A percentile compares a stretch with the other conserved stretches of the same genome.
Conservation (phyloP, 2,113 vertebrate species). For the Pogonocichla stellata region DNA sequence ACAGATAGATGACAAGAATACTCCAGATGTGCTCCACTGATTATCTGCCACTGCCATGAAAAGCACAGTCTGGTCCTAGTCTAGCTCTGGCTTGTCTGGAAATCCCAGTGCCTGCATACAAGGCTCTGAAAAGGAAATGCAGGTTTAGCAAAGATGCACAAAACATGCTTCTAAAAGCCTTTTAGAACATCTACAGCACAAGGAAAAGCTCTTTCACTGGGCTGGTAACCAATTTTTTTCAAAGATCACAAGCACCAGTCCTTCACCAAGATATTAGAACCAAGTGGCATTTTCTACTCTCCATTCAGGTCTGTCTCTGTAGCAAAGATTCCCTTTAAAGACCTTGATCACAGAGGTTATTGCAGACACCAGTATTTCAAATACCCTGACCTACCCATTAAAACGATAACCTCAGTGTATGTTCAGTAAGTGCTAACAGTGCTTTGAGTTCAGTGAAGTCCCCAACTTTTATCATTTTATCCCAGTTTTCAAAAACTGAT, state of each 20-base stretch:
- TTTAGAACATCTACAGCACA: neutral
- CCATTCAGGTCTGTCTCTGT: neutral
- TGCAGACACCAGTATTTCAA: neutral
- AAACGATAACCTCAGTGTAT: neutral
- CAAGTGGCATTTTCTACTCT: neutral
- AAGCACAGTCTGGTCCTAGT: neutral
- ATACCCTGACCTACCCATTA: neutral
- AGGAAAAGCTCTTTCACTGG: neutral
- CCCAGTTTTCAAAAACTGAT: neutral
- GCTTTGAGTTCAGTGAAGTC: neutral
- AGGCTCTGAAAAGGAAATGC: neutral
- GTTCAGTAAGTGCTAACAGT: neutral
- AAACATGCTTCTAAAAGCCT: too few relatives aligned
- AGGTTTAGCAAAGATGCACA: neutral
- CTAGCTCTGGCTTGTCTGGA: neutral
- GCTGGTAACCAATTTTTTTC: neutral
- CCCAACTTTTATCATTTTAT: neutral
- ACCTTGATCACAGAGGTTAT: neutral
- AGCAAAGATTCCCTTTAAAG: neutral
- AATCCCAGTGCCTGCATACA: neutral
- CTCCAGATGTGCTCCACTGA: neutral
- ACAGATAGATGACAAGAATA: neutral
- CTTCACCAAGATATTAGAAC: neutral
- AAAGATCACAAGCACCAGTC: neutral
- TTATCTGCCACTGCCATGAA: neutral